Base-by-base conservation (phyloP, 2,113 vertebrate species). In the Lethenteron reissneri region DNA sequence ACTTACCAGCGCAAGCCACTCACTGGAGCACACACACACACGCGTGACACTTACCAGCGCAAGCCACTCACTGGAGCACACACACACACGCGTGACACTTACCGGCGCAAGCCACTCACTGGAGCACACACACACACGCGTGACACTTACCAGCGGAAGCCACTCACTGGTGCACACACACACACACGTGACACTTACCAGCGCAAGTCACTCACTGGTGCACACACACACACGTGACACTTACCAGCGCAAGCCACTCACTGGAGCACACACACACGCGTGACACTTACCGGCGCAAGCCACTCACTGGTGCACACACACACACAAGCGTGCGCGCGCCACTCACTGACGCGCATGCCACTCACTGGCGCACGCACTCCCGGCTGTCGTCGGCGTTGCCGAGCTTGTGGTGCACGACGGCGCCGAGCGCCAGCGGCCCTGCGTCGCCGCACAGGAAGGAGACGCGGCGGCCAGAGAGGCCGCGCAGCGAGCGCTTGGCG, bases 371-470 rank as follows among this genome's bases (percentile, higher is more conserved):
- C 72, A 99, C 72, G 71, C 90, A 96, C 41, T 94, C 90, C 73
- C 85, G 83, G 74, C 85, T 85, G 74, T 97, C 91, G 3, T 73
- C 75, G 4, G 83, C 74, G 4, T 86, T 94, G 11, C 81, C 83
- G 74, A 94, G 81, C 60, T 81, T 87, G 75, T 97, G 89, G 76
- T 97, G 85, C 10, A 91, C 85, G 69, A 96, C 91, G 0, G 89
- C 90, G 0, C 82, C 89, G 11, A 99, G 91, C 0, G 94, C 92
- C 10, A 97, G 79, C 0, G 94, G 94, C 15, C 92, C 94, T 0
- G 90, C 90, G 6, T 97, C 94, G 1, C 92, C 94, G 15, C 94
- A 99, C 41, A 99, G 86, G 77, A 99, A 99, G 0, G 87, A 90
- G 58, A 97, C 84, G 75, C 85, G 86, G 25, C 91, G 84, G 9